Base-by-base conservation (phyloP, 1,140 invertebrate species). In the Phymastichus coffea region DNA sequence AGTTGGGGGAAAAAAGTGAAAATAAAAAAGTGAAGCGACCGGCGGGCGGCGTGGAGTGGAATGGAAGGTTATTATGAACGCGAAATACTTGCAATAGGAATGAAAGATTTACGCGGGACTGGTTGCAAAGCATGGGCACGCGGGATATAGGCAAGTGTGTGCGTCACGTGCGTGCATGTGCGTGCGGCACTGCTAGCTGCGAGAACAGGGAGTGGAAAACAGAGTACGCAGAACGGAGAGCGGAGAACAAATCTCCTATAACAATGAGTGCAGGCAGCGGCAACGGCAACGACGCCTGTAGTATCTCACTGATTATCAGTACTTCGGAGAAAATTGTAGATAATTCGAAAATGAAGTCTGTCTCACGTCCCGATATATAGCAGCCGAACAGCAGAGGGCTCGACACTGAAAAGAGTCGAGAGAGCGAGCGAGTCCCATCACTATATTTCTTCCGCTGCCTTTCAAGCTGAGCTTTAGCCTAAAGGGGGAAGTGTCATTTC, bases 301-400 rank as follows among this genome's bases (percentile, higher is more conserved):
- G 56, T 58, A 51, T 58, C 26, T 58, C 38, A 51, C 37, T 51
- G 19, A 58, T 51, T 58, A 58, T 58, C 47, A 51, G 47, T 58
- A 58, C 46, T 60, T 60, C 30, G 41, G 8, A 53, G 41, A 53
- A 52, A 59, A 59, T 59, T 59, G 41, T 60, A 53, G 57, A 53
- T 53, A 60, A 60, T 53, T 65, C 63, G 68, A 68, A 68, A 66
- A 63, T 63, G 54, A 51, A 60, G 53, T 55, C 44, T 37, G 46
- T 58, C 38, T 54, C 46, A 55, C 25, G 17, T n/a, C 20, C 17
- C 17, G 25, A 35, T 37, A 35, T 19, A 17, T 19, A 15, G 22
- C 38, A 40, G 10, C 17, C 25, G 9, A 15, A 15, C 28, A 20
- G 22, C n/a, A 17, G 47, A 57, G 43, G 53, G 55, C 19, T 57